Evolutionary conservation across 2,797 vertebrate species (phyloP).

Genomic region (Ispidina picta): DNA sequence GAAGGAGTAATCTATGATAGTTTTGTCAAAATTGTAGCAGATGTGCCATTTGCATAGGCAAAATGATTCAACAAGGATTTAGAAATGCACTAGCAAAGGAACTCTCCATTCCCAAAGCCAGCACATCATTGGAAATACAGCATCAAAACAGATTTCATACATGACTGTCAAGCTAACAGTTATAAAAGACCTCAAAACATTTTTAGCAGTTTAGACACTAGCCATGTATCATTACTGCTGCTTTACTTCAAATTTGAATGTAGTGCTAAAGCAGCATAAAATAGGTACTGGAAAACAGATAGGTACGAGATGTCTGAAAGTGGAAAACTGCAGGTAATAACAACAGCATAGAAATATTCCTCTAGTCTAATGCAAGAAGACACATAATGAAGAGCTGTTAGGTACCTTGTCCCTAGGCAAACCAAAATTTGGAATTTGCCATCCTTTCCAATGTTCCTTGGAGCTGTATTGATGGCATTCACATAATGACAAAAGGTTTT

Average conservation of each 20-base stretch:
- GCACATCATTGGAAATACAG: not conserved
- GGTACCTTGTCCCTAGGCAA: constrained; percentile 92
- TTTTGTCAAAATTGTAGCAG: not conserved
- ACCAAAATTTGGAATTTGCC: constrained; percentile 97
- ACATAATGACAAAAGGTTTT: constrained; percentile 92
- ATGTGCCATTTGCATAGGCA: not conserved
- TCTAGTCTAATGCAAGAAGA: not conserved
- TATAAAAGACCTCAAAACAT: not conserved
- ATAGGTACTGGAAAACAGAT: not conserved
- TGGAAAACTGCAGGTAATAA: not conserved
- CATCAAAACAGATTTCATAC: not conserved
- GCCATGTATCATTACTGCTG: not conserved
- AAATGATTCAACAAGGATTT: not conserved
- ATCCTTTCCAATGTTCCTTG: constrained; percentile 94
- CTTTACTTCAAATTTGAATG: not conserved
- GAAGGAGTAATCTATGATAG: not conserved
- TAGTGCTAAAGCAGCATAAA: not conserved
- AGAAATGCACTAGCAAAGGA: not conserved
- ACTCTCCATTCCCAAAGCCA: not conserved
- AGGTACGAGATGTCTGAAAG: not conserved
- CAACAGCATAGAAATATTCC: not conserved
- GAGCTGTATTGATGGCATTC: constrained; percentile 88
- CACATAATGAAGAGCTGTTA: not conserved
- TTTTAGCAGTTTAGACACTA: constrained; percentile 4
- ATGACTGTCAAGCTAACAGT: not conserved